Evolutionary conservation across 2,113 vertebrate species (phyloP).

Genomic region (Nycticorax nycticorax): DNA sequence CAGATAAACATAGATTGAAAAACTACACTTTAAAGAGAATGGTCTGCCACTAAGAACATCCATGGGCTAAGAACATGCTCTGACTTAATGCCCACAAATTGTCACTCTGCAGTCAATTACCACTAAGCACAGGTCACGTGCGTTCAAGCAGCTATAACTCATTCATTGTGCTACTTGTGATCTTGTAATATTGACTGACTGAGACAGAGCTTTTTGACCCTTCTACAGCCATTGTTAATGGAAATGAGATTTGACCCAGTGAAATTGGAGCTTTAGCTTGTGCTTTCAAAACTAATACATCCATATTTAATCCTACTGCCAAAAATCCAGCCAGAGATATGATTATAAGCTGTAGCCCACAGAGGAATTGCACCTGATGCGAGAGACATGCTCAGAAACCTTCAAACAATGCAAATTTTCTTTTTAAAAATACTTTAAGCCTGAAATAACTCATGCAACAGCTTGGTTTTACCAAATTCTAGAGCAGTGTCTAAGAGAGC

Average conservation of each 20-base stretch:
- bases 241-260: neutral
- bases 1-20: neutral
- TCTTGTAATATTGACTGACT: neutral
- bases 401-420: neutral
- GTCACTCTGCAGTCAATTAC: neutral
- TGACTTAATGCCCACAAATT: neutral
- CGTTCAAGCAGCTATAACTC: neutral
- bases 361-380: neutral
- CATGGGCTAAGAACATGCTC: neutral
- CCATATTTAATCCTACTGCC: neutral
- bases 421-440: neutral
- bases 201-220: conserved; percentile 10
- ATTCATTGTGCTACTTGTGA: neutral
- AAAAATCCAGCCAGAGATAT: neutral
- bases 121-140: neutral
- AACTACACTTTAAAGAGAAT: neutral
- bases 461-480: neutral
- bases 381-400: neutral
- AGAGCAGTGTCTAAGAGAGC: neutral
- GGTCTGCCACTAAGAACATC: neutral
- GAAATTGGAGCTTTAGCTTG: neutral
- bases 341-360: neutral
- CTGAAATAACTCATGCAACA: neutral
- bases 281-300: neutral
- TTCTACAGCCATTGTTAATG: neutral